Base-by-base conservation (phyloP, 2,888 invertebrate genomes). In the Andrena bicolor region DNA sequence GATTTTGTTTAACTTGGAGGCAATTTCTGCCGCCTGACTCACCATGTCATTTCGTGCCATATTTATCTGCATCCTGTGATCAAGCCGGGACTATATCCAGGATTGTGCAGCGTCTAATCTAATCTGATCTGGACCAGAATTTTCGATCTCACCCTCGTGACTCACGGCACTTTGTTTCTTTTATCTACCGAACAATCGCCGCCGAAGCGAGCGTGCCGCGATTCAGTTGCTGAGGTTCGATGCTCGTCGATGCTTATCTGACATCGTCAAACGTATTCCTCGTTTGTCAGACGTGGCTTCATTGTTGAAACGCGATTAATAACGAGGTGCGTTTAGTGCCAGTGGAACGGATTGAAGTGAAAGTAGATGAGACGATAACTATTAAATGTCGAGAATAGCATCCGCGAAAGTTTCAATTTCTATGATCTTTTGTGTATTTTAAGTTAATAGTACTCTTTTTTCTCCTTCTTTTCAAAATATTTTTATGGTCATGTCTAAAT, bases 141-240 rank as follows among this genome's bases (percentile, higher is more conserved):
- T 60, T 73, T 79, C 68, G 80, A 85, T 75, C 68, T 48, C 48
- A 16, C 35, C 71, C 68, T 53, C 71, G 70, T 86, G 87, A 87
- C 68, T 86, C 87, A 87, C 65, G 80, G 56, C 86, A 80, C 84
- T 87, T 84, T 81, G 80, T 84, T 80, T 75, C 60, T 35, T 32
- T 83, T 87, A 83, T 87, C 85, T n/a, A 30, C 32, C 49, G 56
- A 56, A 35, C 76, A 63, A 73, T 72, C 79, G 28, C 77, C 53
- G 75, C 20, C 10, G 66, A 23, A 65, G 41, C 49, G 7, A 63
- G 69, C 51, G 69, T 41, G 41, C 56, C 65, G 41, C 72, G 65
- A 69, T 66, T 79, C 76, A 69, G 30, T 49, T 35, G 73, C 41
- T 30, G 53, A 66, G 60, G 41, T 30, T 69, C 70, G 53, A 28